Evolutionary conservation across 2,797 vertebrate species (phyloP), one percentile per base, ranked within the genome.

Genomic region (Malurus leucopterus): DNA sequence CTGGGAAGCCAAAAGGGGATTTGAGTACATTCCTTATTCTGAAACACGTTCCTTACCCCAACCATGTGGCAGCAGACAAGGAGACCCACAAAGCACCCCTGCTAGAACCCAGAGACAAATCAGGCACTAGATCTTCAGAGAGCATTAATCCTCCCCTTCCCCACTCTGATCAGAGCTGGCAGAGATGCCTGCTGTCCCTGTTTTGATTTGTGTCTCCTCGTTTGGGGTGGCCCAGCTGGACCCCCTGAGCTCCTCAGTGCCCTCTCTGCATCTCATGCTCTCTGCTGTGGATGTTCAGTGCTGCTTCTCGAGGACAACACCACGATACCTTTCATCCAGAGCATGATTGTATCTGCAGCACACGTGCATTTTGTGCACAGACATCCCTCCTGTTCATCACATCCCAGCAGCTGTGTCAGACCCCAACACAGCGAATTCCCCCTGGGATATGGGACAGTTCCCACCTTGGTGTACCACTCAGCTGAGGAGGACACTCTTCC

Each of bases 401-500:
- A 49, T 36, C 41, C 8, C 5, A 6, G 0, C 1, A 26, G 40
- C 30, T 51, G 29, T 27, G 20, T 4, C 7, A 70, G 14, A 15
- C 9, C 44, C 30, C 55, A 46, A 36, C 43, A 1, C 0, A 18
- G 68, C n/a, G 32, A 4, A 40, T 26, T 67, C 23, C 7, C 61
- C 23, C 18, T 5, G 17, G 32, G 55, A 11, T 9, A 0, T 10
- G 11, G 13, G 68, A 19, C 75, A 77, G 16, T 24, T 34, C 16
- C 46, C 2, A 0, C 7, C 2, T 1, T 24, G 23, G 3, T 54
- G n/a, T 19, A 2, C 21, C 23, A 11, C 76, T 78, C 26, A 57
- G 85, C 41, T 30, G 75, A 44, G 30, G 63, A 49, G 36, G 41
- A 46, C 55, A 84, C 65, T 87, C 69, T 36, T 69, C n/a, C 80